These are phyloP conservation scores for Sternotherus odoratus DNA, from an alignment of 2,797 vertebrate genomes.

Conservation along the genomic window DNA sequence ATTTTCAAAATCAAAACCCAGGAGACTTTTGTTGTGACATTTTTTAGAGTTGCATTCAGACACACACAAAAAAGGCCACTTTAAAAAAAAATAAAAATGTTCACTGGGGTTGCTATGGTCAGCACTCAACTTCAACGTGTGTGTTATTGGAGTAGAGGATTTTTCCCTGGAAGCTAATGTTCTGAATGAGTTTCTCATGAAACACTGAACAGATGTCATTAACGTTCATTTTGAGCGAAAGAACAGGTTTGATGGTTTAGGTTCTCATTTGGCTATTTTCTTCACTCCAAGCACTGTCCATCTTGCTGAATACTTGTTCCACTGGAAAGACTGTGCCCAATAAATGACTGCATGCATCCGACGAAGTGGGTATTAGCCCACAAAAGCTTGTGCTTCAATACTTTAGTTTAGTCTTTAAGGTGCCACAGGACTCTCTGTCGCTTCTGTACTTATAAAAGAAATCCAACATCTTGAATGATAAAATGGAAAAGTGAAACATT, in stretches of 20 bases:
- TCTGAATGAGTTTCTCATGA: neutral
- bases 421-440: no score
- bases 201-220: neutral
- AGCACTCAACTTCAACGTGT: slow-evolving; percentile 41
- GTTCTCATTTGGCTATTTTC: slow-evolving; percentile 23
- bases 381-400: no score
- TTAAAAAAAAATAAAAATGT: neutral
- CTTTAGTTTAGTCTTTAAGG: no score
- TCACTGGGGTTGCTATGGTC: slow-evolving; percentile 38
- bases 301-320: neutral
- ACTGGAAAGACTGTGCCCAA: slow-evolving; percentile 22
- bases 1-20: neutral
- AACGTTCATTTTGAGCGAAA: neutral
- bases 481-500: slow-evolving; percentile 43
- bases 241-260: neutral
- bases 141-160: neutral
- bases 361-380: no score
- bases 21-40: slow-evolving; percentile 23
- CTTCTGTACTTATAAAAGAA: slow-evolving; percentile 66
- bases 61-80: neutral
- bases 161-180: neutral
- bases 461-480: slow-evolving; percentile 60
- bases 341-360: no score
- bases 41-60: neutral
- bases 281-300: slow-evolving; percentile 12